Percentiles rank a stretch among this genome's conserved stretches.
Conservation (phyloP, 2,888 invertebrate genomes). For the Mechanitis mazaeus region DNA sequence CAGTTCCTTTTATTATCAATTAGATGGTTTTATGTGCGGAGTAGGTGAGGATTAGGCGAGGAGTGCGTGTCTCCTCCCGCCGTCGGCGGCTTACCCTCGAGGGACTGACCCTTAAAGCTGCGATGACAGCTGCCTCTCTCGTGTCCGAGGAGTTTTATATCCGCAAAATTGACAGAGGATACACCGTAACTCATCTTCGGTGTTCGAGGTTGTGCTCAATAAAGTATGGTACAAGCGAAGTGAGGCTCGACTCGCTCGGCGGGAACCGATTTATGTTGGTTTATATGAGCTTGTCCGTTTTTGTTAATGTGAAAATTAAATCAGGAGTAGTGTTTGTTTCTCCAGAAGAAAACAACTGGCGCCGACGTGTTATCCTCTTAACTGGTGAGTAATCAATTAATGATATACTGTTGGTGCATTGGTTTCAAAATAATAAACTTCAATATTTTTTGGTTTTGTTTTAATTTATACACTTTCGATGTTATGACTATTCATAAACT, state of each 20-base stretch:
- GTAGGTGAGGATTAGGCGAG: conserved; percentile 69
- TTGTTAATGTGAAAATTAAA: conserved; percentile 72
- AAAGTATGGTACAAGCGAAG: conserved; percentile 57
- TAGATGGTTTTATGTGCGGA: conserved; percentile 74
- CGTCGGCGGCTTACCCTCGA: conserved; percentile 66
- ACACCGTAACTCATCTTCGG: conserved; percentile 58
- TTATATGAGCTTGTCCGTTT: conserved; percentile 66
- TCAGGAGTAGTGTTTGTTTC: conserved; percentile 37
- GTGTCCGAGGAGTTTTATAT: conserved; percentile 65
- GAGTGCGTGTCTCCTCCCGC: conserved; percentile 64
- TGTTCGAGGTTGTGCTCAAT: conserved; percentile 56
- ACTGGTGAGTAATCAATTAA: conserved; percentile 18
- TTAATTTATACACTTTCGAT: not conserved
- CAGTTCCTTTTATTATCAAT: conserved; percentile 74
- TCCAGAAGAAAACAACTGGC: conserved; percentile 27
- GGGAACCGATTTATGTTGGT: conserved; percentile 65
- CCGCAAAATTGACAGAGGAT: conserved; percentile 69
- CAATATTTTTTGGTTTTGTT: not conserved
- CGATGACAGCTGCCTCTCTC: conserved; percentile 73
- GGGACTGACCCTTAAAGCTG: conserved; percentile 67
- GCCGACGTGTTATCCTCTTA: conserved; percentile 25
- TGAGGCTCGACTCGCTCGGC: conserved; percentile 52
- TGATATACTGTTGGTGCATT: conserved; percentile 14
- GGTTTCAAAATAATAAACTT: not conserved
- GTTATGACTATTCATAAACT: not conserved